Evolutionary conservation across 92 coral and sea anemone genomes (phyloP).

Genomic region (Virgularia gustaviana): DNA sequence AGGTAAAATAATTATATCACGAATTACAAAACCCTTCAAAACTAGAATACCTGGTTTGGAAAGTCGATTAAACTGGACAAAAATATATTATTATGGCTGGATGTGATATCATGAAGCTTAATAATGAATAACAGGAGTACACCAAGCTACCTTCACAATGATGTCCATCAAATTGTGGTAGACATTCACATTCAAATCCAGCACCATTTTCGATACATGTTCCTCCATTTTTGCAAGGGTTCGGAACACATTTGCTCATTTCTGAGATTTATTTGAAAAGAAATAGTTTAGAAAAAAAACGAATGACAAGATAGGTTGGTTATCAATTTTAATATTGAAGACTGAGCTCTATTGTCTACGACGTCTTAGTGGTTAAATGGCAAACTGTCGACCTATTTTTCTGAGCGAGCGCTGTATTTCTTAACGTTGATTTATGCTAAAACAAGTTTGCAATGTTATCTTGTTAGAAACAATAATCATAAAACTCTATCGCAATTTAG

Average conservation of each 20-base stretch:
- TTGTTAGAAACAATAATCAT: too few relatives aligned
- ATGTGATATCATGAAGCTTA: background rate
- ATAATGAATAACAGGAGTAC: background rate
- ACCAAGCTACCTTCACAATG: slow-evolving; percentile 89
- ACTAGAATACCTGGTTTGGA: too few relatives aligned
- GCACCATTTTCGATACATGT: slow-evolving; percentile 60
- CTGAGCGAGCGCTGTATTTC: too few relatives aligned
- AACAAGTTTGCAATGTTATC: too few relatives aligned
- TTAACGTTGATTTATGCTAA: too few relatives aligned
- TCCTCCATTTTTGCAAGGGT: slow-evolving; percentile 89
- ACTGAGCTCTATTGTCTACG: too few relatives aligned
- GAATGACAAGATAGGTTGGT: background rate
- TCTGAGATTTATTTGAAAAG: too few relatives aligned
- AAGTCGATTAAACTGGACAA: background rate
- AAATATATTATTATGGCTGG: background rate
- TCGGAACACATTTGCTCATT: slow-evolving; percentile 71
- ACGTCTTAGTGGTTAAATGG: too few relatives aligned
- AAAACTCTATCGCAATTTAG: background rate
- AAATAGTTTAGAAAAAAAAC: background rate
- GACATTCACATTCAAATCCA: slow-evolving; percentile 66
- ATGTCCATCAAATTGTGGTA: slow-evolving; percentile 63
- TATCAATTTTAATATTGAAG: too few relatives aligned
- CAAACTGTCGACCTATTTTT: too few relatives aligned
- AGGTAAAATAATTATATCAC: too few relatives aligned
- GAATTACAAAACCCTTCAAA: too few relatives aligned